Base-by-base conservation (phyloP, 2,113 vertebrate species). In the Microtus richardsoni region DNA sequence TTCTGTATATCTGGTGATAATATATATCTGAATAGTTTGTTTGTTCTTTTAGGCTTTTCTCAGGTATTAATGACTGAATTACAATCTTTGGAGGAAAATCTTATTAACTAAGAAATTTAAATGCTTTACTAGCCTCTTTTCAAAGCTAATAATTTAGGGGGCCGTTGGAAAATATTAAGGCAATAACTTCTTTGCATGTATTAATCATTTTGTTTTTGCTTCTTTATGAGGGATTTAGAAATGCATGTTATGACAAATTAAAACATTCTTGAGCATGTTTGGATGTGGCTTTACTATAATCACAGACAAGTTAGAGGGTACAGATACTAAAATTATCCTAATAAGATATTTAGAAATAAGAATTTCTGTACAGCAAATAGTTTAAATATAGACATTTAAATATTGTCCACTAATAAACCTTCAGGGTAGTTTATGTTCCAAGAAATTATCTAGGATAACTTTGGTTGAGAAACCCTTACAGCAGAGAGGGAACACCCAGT, bases 291-390 rank as follows among this genome's bases (percentile, higher is more conserved):
- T n/a, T 79, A 93, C 10, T 82, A 39, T 19, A 80, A 85, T 88
- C 91, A 73, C 58, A 14, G 62, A 5, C 13, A 93, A 83, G 5
- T n/a, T 44, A 70, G 11, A 83, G 3, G 10, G 4, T 66, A 30
- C 28, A 90, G 44, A 83, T 91, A 21, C 49, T 91, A 6, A 47
- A 96, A 73, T 47, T n/a, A 77, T 10, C 24, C 52, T 75, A 83
- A 92, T 80, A 85, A 95, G 44, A 68, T 44, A 68, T 74, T 96
- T n/a, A 86, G 44, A 91, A 96, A 73, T 28, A 73, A 66, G 19
- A 80, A 52, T 47, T n/a, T 86, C 36, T 68, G 9, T 86, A 36
- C 19, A 28, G 89, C 21, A 92, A 47, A 79, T 4, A 33, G 8
- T 88, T 93, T 75, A 96, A 84, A 58, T 77, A 94, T 41, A 44